Evolutionary conservation across 2,797 vertebrate species (phyloP), one percentile per base, ranked within the genome.

Genomic region (Cetoscarus ocellatus): DNA sequence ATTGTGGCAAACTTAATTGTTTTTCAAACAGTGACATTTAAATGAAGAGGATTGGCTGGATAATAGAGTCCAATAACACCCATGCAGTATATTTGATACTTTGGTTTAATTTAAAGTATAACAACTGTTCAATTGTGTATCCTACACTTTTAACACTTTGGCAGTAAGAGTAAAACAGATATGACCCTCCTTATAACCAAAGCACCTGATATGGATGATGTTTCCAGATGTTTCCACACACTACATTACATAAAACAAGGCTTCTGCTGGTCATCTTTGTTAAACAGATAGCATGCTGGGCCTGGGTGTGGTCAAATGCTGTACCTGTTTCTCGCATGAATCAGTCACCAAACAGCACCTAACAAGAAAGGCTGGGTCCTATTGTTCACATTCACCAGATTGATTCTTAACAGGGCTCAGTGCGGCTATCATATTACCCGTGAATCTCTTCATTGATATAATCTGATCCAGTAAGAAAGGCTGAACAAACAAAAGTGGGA

Each of bases 391-490:
- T 39, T 48, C 0, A 8, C 3, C 49, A 9, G 9, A 17, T 14
- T 3, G n/a, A 14, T 45, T 61, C 59, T 45, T 14, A 14, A 44
- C 3, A 44, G 44, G 27, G 4, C 27, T 17, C 6, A 13, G 5
- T 15, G 48, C 44, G 56, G 18, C 45, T 70, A 81, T 88, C 51
- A 51, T 10, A 69, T 86, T 84, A 75, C 83, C 79, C 5, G 9
- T 35, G 18, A 61, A 62, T 73, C 42, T 15, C 15, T 15, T 54
- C 10, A 43, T 73, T 10, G 27, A 52, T 9, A 8, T 11, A 87
- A 70, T 67, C 52, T 51, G 59, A 73, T 38, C 53, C 27, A 53
- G 8, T 17, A 70, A 34, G 69, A 62, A 34, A 66, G 10, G 19
- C 18, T 8, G 1, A 38, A 12, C 36, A 19, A 57, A 73, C 47